Evolutionary conservation across 2,888 invertebrate species (phyloP).

Genomic region (Eurytoma adleriae): DNA sequence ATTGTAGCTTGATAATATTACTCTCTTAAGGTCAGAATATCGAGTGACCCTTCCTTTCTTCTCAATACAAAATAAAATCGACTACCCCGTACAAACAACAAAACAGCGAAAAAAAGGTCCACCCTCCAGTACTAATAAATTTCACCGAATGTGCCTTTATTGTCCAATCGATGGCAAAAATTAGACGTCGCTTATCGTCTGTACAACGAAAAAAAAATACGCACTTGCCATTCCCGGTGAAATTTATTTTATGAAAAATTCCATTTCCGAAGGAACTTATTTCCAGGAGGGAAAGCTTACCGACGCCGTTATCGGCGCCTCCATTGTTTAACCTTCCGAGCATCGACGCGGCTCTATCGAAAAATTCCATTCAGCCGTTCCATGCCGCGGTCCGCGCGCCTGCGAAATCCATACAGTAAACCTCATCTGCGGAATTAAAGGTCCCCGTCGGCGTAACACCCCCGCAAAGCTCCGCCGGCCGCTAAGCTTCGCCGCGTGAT

Average conservation of each 20-base stretch:
- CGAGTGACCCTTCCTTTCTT: no score
- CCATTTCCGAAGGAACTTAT: conserved; percentile 29
- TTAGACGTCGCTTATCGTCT: no score
- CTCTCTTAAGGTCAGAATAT: no score
- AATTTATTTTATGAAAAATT: conserved; percentile 27
- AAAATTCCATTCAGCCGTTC: conserved; percentile 51
- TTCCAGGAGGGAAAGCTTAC: conserved; percentile 1
- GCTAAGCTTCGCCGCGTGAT: conserved; percentile 11
- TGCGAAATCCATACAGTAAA: conserved; percentile 40
- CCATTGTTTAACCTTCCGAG: conserved; percentile 40
- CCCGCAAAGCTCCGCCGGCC: conserved; percentile 28
- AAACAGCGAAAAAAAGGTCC: no score
- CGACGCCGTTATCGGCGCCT: conserved; percentile 24
- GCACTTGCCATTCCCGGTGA: neutral
- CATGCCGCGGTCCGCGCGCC: neutral
- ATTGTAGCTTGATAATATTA: no score
- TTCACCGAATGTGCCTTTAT: no score
- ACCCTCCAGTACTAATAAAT: no score
- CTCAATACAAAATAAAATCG: no score
- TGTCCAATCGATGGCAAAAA: no score
- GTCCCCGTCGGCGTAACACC: conserved; percentile 35
- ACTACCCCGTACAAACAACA: no score
- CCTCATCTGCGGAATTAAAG: conserved; percentile 53
- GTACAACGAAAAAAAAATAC: no score
- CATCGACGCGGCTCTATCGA: conserved; percentile 33